These are phyloP conservation scores for Pseudanteris insignis DNA, from an alignment of 2,888 invertebrate genomes.

Conservation along the genomic window DNA sequence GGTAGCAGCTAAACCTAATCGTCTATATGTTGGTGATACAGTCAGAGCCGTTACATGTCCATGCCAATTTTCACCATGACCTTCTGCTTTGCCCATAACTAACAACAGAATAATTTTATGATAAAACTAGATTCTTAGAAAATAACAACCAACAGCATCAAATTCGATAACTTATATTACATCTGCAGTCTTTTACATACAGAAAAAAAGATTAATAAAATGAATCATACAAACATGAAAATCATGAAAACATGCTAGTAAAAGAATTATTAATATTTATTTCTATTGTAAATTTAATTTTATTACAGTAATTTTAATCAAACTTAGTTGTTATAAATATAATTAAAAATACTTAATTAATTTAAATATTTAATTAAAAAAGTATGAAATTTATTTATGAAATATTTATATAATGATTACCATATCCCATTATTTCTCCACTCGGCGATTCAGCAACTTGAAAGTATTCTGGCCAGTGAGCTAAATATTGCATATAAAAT, in stretches of 20 bases:
- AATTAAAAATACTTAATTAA: neutral
- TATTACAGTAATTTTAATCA: too few species aligned
- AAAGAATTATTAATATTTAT: too few species aligned
- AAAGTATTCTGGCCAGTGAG: slow-evolving; percentile 99
- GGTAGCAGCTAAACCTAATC: slow-evolving; percentile 90
- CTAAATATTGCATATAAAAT: slow-evolving; percentile 97
- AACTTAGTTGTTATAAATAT: too few species aligned
- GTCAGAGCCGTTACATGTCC: slow-evolving; percentile 99
- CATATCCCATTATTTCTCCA: slow-evolving; percentile 98
- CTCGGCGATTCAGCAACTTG: slow-evolving; percentile 95
- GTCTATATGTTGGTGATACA: slow-evolving; percentile 92
- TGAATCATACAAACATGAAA: neutral
- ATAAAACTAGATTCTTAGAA: neutral
- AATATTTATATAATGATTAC: slow-evolving; percentile 73
- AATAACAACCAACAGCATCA: neutral
- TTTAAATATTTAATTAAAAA: neutral
- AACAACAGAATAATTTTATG: too few species aligned
- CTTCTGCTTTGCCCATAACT: slow-evolving; percentile 99
- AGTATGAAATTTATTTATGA: neutral
- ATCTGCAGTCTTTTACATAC: too few species aligned
- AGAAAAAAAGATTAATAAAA: neutral
- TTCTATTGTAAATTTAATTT: too few species aligned
- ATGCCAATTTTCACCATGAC: slow-evolving; percentile 96
- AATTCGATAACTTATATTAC: too few species aligned
- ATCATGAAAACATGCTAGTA: neutral